Conservation (phyloP, 2,113 vertebrate genomes). For the Hypanus sabinus region DNA sequence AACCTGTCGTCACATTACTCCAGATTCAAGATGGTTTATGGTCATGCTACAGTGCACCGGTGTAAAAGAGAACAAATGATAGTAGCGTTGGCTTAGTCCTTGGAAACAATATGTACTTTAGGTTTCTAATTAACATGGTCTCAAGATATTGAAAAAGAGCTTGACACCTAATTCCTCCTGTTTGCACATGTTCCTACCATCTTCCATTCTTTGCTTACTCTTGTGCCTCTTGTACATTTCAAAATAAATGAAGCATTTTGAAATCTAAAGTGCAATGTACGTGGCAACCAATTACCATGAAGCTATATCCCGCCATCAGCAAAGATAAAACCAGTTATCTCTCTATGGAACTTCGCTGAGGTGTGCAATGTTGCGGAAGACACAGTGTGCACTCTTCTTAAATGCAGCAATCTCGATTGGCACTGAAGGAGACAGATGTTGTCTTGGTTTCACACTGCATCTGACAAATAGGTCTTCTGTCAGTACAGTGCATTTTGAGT, state of each 20-base stretch:
- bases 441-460: neutral
- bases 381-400: neutral
- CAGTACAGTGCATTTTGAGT: neutral
- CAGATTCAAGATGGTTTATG: too few species aligned
- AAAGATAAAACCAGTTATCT: neutral
- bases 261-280: neutral
- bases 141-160: neutral
- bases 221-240: too few species aligned
- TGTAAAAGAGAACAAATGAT: neutral
- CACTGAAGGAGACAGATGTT: neutral
- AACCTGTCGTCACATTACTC: too few species aligned
- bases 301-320: neutral
- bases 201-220: too few species aligned
- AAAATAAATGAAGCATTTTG: too few species aligned
- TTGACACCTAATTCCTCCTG: too few species aligned
- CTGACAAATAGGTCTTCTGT: neutral
- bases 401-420: too few species aligned
- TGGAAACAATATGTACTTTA: neutral
- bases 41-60: too few species aligned
- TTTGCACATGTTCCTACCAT: too few species aligned
- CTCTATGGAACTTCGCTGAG: neutral
- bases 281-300: neutral
- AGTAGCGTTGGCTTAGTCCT: neutral
- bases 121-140: neutral
- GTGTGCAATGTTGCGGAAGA: neutral